Percentiles rank a stretch among this genome's conserved stretches.
Evolutionary conservation across 2,797 vertebrate species (phyloP).

Genomic region (Galagoides demidoff): DNA sequence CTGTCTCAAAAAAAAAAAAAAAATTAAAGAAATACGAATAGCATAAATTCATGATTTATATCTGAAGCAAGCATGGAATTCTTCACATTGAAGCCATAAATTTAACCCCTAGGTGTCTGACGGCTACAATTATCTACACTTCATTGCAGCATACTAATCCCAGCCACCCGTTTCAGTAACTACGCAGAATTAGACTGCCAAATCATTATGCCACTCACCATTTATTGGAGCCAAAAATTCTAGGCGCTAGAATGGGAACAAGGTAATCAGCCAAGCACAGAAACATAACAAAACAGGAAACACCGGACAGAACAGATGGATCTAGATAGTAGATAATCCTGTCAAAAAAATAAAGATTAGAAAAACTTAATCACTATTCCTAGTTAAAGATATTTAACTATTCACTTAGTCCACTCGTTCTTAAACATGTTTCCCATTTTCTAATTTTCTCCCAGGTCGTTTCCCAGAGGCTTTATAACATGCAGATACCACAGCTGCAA

Average conservation of each 20-base stretch:
- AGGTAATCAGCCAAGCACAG: conserved; percentile 98
- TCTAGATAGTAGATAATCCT: conserved; percentile 97
- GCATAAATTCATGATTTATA: conserved; percentile 1
- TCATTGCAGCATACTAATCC: neutral
- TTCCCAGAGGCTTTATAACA: neutral
- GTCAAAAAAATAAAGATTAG: conserved; percentile 69
- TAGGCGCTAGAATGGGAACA: conserved; percentile 95
- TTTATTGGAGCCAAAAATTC: conserved; percentile 93
- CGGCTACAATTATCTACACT: neutral
- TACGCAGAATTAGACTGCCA: conserved; percentile 20
- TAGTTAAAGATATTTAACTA: neutral
- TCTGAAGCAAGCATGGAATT: conserved; percentile 3
- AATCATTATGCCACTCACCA: conserved; percentile 85
- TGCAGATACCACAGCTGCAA: neutral
- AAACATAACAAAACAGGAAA: conserved; percentile 96
- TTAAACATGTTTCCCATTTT: neutral
- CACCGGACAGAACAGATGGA: conserved; percentile 96
- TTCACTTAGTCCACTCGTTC: conserved; percentile 10
- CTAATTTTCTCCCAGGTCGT: neutral
- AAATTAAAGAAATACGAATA: neutral
- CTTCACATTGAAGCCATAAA: conserved; percentile 4
- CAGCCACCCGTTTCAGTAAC: neutral
- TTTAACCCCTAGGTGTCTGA: neutral
- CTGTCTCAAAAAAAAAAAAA: too few species aligned
- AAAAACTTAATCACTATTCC: conserved; percentile 16